Evolutionary conservation across 2,113 vertebrate species (phyloP), one percentile per base, ranked within the genome.

Genomic region (Catharus fuscescens): DNA sequence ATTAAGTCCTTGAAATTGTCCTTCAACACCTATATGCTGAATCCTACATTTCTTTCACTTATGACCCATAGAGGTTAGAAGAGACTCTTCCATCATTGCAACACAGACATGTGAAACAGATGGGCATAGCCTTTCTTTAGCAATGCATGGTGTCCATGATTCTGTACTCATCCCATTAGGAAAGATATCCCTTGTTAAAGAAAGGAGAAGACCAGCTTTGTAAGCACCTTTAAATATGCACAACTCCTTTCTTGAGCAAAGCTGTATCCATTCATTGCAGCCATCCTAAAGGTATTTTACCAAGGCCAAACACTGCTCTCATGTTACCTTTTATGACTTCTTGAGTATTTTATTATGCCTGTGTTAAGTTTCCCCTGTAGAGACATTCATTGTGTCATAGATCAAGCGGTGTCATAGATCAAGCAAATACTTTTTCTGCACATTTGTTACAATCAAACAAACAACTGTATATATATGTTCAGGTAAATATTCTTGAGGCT

Each of bases 371-470:
- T 90, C 71, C 77, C 89, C 94, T 73, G 94, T 93, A 94, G 96
- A 96, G 87, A 83, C 12, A 48, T 94, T 84, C 92, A 96, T 95
- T 92, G 95, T 97, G 96, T 92, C 95, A 95, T 93, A 97, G 97
- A 96, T 82, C 93, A 92, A 96, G 85, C 91, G n/a, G 95, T 97
- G 96, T 92, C 95, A 95, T 93, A 97, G 97, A 96, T 82, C 93
- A 92, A 96, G 85, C 91, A 92, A 86, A 89, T 92, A 90, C 82
- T n/a, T n/a, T n/a, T n/a, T n/a, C n/a, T n/a, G n/a, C n/a, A n/a
- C n/a, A n/a, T n/a, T n/a, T n/a, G n/a, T n/a, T n/a, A n/a, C n/a
- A n/a, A 36, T 36, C 34, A 36, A 25, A 29, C 7, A 34, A 18
- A 8, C 25, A 52, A 52, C 45, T 88, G 88, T 93, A 96, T 93